These are phyloP conservation scores for Psylliodes chrysocephalus DNA, from an alignment of 2,888 invertebrate species.

Conservation along the genomic window DNA sequence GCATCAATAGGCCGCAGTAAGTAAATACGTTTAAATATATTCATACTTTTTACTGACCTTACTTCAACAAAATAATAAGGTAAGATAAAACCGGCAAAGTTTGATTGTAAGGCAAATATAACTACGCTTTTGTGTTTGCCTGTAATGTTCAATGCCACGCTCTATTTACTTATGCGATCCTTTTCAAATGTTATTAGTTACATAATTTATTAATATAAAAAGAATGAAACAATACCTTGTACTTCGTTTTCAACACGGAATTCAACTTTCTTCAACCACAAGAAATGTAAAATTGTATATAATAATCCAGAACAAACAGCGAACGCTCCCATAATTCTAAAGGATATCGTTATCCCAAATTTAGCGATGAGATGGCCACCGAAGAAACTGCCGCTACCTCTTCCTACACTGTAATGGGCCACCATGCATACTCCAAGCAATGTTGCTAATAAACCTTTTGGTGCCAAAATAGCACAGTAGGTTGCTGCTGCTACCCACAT, in stretches of 20 bases:
- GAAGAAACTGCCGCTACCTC: conserved; percentile 84
- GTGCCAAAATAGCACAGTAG: conserved; percentile 85
- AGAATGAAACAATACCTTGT: conserved; percentile 26
- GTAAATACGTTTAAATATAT: too few relatives aligned
- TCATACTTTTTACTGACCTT: too few relatives aligned
- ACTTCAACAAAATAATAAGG: too few relatives aligned
- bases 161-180: too few relatives aligned
- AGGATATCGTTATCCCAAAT: conserved; percentile 80
- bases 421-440: conserved; percentile 88
- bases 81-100: too few relatives aligned
- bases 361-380: conserved; percentile 82
- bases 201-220: background rate
- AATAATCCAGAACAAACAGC: conserved; percentile 77
- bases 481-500: conserved; percentile 94
- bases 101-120: too few relatives aligned
- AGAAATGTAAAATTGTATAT: conserved; percentile 77
- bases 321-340: conserved; percentile 80
- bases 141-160: too few relatives aligned
- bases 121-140: too few relatives aligned
- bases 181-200: too few relatives aligned
- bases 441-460: conserved; percentile 84
- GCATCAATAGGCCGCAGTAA: too few relatives aligned
- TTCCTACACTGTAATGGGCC: conserved; percentile 88
- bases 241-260: background rate
- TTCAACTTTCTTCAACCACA: conserved; percentile 75